Percentiles rank a stretch among this genome's conserved stretches.
Conservation (phyloP, 2,888 invertebrate genomes). For the Eucera pruinosa region DNA sequence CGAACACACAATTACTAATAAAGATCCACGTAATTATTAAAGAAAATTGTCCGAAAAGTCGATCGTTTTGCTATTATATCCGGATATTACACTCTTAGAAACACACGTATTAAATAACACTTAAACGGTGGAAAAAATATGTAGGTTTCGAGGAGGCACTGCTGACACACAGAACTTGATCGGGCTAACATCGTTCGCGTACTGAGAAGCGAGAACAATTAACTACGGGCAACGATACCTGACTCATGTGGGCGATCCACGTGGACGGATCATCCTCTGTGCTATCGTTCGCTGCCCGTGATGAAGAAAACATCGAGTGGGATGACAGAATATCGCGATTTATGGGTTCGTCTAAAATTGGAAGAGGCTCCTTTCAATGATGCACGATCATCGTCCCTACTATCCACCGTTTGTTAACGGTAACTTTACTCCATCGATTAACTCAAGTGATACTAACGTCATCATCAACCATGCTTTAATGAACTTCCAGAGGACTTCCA, state of each 20-base stretch:
- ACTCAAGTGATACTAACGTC: constrained; percentile 13
- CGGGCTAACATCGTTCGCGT: constrained; percentile 60
- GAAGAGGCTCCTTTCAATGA: constrained; percentile 1
- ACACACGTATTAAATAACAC: not conserved
- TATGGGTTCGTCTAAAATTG: constrained; percentile 18
- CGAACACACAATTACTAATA: too few relatives aligned
- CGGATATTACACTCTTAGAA: too few relatives aligned
- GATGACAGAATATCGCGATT: constrained; percentile 12
- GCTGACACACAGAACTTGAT: constrained; percentile 21
- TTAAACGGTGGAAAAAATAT: not conserved
- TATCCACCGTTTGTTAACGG: constrained; percentile 29
- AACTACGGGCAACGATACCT: constrained; percentile 63
- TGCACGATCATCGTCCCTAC: constrained; percentile 6
- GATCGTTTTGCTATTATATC: too few relatives aligned
- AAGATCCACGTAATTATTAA: too few relatives aligned
- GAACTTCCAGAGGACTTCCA: not conserved
- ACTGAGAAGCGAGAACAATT: constrained; percentile 65
- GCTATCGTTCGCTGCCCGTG: constrained; percentile 44
- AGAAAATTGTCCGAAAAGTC: too few relatives aligned
- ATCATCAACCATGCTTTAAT: not conserved
- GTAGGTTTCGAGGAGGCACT: not conserved
- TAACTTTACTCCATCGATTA: constrained; percentile 1
- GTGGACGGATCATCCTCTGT: constrained; percentile 55
- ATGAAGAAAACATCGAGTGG: constrained; percentile 32
- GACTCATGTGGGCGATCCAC: constrained; percentile 69